Conservation (phyloP, 2,888 invertebrate genomes). For the Hemistola chrysoprasaria region DNA sequence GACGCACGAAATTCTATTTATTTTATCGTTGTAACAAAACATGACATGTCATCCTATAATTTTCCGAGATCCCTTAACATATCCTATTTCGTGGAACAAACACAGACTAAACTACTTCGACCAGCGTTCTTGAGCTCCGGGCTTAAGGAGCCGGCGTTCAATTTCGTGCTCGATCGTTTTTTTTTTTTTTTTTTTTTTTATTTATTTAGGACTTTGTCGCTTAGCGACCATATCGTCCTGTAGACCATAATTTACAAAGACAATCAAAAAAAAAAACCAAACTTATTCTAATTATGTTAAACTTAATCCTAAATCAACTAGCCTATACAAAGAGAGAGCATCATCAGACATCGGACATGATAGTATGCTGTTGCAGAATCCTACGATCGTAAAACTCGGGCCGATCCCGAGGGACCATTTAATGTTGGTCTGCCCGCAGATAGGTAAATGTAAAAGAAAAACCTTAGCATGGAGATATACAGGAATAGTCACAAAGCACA, state of each 20-base stretch:
- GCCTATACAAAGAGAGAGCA: too few species aligned
- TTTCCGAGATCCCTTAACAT: conserved; percentile 31
- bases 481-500: conserved; percentile 31
- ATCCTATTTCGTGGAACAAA: conserved; percentile 27
- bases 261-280: too few species aligned
- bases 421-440: conserved; percentile 30
- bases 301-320: too few species aligned
- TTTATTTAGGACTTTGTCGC: too few species aligned
- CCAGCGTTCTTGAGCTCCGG: conserved; percentile 27
- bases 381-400: conserved; percentile 30
- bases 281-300: too few species aligned
- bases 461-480: conserved; percentile 26
- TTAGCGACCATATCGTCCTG: too few species aligned
- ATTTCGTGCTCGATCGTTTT: conserved; percentile 28
- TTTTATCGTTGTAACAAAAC: conserved; percentile 33
- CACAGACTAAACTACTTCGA: conserved; percentile 22
- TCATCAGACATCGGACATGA: too few species aligned
- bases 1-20: conserved; percentile 28
- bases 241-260: too few species aligned
- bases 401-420: conserved; percentile 30
- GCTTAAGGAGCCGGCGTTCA: conserved; percentile 24
- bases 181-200: too few species aligned
- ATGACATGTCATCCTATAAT: conserved; percentile 36
- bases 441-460: conserved; percentile 33
- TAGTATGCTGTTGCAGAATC: too few species aligned